Evolutionary conservation across 2,888 invertebrate species (phyloP).

Genomic region (Petrolisthes cinctipes): DNA sequence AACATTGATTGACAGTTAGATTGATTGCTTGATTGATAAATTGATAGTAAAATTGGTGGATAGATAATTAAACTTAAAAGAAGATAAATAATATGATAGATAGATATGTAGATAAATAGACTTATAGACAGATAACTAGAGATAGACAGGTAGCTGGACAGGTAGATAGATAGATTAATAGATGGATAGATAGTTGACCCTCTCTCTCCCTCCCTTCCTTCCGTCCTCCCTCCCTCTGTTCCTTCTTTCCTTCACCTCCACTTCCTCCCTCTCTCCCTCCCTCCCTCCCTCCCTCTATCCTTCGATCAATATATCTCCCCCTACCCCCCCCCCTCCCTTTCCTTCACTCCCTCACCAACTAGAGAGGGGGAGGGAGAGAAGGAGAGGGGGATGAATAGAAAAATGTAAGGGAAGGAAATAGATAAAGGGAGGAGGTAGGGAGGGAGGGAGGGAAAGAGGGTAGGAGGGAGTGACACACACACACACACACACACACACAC

Average conservation of each 20-base stretch:
- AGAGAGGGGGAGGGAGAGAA: not conserved
- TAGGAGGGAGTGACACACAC: too few relatives aligned
- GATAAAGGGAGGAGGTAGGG: too few relatives aligned
- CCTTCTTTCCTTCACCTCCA: not conserved
- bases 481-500: too few relatives aligned
- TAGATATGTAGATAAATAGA: conserved; percentile 12
- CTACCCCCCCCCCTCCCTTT: not conserved
- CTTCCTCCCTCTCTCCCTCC: not conserved
- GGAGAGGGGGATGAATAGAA: not conserved
- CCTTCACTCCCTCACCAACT: not conserved
- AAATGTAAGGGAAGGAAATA: too few relatives aligned
- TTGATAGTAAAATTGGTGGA: not conserved
- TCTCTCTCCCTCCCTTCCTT: not conserved
- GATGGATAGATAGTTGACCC: not conserved
- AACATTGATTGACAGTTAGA: not conserved
- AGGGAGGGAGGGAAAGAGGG: too few relatives aligned
- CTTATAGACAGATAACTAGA: conserved; percentile 3
- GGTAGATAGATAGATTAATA: not conserved
- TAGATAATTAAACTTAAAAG: not conserved
- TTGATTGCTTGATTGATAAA: not conserved
- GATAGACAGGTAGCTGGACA: not conserved
- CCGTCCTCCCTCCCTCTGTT: not conserved
- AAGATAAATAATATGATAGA: not conserved
- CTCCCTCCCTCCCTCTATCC: not conserved
- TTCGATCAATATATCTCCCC: not conserved